A percentile compares a stretch with the other conserved stretches of the same genome.
These are phyloP conservation scores for Sciurus vulgaris DNA, from an alignment of 2,797 vertebrate genomes.

Conservation along the genomic window DNA sequence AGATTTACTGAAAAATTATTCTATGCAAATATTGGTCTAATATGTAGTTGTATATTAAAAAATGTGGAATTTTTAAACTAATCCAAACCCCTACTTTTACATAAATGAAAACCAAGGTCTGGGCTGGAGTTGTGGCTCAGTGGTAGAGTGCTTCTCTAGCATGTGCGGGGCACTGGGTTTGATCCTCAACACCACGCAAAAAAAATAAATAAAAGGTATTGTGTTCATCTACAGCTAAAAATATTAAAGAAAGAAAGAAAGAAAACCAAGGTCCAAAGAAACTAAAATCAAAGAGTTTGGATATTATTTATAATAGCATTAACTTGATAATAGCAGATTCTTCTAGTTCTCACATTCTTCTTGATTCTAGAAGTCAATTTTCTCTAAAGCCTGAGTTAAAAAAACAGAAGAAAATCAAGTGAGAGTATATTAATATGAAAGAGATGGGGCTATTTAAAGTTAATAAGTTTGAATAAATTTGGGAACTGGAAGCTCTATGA, in stretches of 20 bases:
- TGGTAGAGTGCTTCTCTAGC: no score
- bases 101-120: neutral
- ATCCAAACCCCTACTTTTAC: neutral
- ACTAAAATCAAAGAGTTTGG: conserved; percentile 11
- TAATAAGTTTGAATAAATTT: conserved; percentile 18
- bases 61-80: neutral
- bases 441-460: neutral
- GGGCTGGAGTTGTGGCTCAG: no score
- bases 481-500: neutral
- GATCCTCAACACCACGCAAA: no score
- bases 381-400: neutral
- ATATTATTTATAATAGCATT: neutral
- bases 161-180: no score
- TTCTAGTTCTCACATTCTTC: neutral
- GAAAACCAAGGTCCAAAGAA: conserved; percentile 42
- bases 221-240: no score
- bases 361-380: conserved; percentile 4
- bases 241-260: no score
- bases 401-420: neutral
- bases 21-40: conserved; percentile 23
- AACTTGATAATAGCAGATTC: neutral
- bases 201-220: no score
- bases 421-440: neutral
- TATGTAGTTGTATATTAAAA: neutral
- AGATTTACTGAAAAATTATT: conserved; percentile 34